Conservation (phyloP, 2,113 vertebrate species). For the Nothocercus julius region DNA sequence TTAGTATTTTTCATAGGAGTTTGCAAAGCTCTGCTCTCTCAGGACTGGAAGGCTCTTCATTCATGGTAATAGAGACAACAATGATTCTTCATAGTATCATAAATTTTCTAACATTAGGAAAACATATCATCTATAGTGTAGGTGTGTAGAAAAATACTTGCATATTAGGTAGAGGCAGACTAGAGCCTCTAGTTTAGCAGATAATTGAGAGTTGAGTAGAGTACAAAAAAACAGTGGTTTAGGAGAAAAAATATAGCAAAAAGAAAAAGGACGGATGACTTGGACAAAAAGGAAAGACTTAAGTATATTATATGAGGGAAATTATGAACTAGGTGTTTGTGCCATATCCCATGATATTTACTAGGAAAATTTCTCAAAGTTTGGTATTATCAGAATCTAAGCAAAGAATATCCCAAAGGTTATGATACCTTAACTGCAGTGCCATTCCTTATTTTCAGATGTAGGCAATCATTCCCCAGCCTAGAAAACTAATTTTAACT, state of each 20-base stretch:
- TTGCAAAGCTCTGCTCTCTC: neutral
- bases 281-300: neutral
- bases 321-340: neutral
- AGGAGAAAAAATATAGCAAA: neutral
- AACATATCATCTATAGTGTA: neutral
- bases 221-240: neutral
- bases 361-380: neutral
- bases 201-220: fast-evolving
- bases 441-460: neutral
- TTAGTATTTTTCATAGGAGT: neutral
- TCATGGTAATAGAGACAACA: neutral
- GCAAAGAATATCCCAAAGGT: neutral
- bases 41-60: neutral
- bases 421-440: neutral
- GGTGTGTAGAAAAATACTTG: neutral
- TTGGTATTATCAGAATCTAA: neutral
- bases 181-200: neutral
- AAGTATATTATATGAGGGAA: neutral
- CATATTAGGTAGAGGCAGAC: neutral
- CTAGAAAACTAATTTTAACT: neutral
- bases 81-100: neutral
- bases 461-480: neutral
- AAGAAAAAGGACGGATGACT: neutral
- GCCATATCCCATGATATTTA: neutral
- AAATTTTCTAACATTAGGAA: neutral